A percentile compares a stretch with the other conserved stretches of the same genome.
phyloP scores from a whole-genome alignment of 2,113 vertebrate genomes.

The Cyphomyrus discorhynchus region DNA sequence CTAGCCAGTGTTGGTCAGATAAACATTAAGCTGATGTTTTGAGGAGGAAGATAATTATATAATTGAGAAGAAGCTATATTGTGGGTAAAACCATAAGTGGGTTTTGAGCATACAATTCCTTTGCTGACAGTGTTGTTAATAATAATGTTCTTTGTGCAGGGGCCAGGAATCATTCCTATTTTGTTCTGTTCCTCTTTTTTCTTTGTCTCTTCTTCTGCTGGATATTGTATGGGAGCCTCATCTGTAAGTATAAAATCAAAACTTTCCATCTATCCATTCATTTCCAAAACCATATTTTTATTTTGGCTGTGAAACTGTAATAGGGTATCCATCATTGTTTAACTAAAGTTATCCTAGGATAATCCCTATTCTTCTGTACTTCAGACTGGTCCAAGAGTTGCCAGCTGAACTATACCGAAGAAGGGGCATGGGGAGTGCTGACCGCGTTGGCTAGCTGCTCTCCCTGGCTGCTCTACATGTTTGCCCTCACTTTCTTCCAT shows the following conservation, averaged over 20 bases:
- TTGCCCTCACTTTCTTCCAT: slow-evolving; percentile 66
- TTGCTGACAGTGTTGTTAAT: not conserved
- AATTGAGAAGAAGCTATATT: not conserved
- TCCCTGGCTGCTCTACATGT: slow-evolving; percentile 79
- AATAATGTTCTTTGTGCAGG: slow-evolving; percentile 52
- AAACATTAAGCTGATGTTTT: not conserved
- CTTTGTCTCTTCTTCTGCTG: slow-evolving; percentile 63
- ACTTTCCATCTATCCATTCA: not conserved
- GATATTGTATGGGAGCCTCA: slow-evolving; percentile 70
- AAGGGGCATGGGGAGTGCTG: slow-evolving; percentile 64
- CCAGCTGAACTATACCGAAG: slow-evolving; percentile 52
- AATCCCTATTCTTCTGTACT: not conserved
- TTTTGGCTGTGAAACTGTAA: not conserved
- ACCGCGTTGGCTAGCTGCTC: slow-evolving; percentile 68
- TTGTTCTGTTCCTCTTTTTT: slow-evolving; percentile 72
- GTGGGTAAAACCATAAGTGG: not conserved
- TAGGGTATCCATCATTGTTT: not conserved
- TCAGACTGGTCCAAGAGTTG: slow-evolving; percentile 81
- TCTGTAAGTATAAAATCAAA: slow-evolving; percentile 66
- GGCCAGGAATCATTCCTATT: slow-evolving; percentile 82
- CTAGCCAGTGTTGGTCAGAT: not conserved
- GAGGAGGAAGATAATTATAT: not conserved
- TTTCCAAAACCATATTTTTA: not conserved
- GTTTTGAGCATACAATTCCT: not conserved
- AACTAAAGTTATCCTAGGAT: not conserved